Evolutionary conservation across 2,888 invertebrate genomes (phyloP), one percentile per base, ranked within the genome.

Genomic region (Andrena camellia): DNA sequence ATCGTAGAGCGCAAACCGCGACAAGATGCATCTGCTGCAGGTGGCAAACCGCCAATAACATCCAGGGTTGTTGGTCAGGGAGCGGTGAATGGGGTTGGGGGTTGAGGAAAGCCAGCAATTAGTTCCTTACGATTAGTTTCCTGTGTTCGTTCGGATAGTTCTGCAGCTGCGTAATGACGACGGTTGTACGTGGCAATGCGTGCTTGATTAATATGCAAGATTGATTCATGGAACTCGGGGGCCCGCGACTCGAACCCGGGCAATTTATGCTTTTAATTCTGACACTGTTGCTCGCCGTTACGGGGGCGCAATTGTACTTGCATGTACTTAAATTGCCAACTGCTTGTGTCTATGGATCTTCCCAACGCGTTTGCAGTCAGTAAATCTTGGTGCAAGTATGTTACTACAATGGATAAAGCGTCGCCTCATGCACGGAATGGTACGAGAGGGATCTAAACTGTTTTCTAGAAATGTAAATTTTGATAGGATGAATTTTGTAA

Each of bases 1-100:
- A 85, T 83, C 66, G 62, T 42, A 59, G 23, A 8, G 35, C 20
- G 71, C 54, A 68, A 83, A 80, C 75, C 83, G 59, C 80, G 74
- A 77, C 74, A 81, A 81, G 88, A 74, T 83, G 83, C 81, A 84
- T 84, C 70, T 71, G 78, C 29, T 73, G 74, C 73, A 76, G 70
- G 84, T 83, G 80, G 86, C 83, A 78, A 86, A 86, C 83, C 87
- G 86, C 88, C 85, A 86, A 83, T 86, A 88, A 81, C 85, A 82
- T 77, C 66, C 71, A 71, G 72, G 77, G 54, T 81, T 81, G 78
- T 71, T 78, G 80, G 74, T 52, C 74, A 74, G 63, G 60, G 50
- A 69, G 52, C 54, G 20, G 68, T 64, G 66, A 42, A 31, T 33
- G 8, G 59, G 10, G 42, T 54, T n/a, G 50, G 72, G 52, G 76